Percentiles rank a stretch among this genome's conserved stretches.
Conservation (phyloP, 2,113 vertebrate species). For the Drymodes brunneopygia region DNA sequence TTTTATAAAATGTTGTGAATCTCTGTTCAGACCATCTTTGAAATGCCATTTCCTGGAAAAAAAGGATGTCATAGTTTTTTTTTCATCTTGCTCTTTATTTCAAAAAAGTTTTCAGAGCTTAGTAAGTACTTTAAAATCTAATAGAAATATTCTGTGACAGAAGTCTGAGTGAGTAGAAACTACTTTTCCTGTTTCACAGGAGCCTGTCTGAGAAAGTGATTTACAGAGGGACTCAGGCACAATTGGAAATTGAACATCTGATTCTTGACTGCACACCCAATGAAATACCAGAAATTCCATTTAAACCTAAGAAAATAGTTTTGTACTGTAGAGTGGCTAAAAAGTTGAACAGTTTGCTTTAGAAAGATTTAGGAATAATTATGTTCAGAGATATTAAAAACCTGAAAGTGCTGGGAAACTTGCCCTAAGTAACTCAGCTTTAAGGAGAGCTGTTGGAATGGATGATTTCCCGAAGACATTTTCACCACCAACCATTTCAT, state of each 20-base stretch:
- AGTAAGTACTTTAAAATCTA: background rate
- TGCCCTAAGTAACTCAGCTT: background rate
- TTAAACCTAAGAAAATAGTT: background rate
- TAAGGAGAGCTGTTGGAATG: background rate
- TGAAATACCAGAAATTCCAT: background rate
- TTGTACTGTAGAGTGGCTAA: background rate
- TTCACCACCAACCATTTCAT: background rate
- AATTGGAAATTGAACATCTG: background rate
- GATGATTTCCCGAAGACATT: background rate
- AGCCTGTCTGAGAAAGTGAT: background rate
- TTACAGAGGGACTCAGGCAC: background rate
- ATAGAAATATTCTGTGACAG: background rate
- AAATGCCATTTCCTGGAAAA: background rate
- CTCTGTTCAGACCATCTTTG: background rate
- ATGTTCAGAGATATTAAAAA: background rate
- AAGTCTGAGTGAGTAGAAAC: background rate
- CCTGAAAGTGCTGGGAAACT: background rate
- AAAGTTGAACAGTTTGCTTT: background rate
- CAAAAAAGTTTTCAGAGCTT: background rate
- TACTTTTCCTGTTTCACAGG: background rate
- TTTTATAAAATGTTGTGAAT: background rate
- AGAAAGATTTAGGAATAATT: background rate
- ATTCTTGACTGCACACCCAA: background rate
- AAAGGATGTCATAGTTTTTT: background rate
- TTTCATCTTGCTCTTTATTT: background rate